These are phyloP conservation scores for Maniola jurtina DNA, from an alignment of 1,140 invertebrate genomes.

Conservation along the genomic window DNA sequence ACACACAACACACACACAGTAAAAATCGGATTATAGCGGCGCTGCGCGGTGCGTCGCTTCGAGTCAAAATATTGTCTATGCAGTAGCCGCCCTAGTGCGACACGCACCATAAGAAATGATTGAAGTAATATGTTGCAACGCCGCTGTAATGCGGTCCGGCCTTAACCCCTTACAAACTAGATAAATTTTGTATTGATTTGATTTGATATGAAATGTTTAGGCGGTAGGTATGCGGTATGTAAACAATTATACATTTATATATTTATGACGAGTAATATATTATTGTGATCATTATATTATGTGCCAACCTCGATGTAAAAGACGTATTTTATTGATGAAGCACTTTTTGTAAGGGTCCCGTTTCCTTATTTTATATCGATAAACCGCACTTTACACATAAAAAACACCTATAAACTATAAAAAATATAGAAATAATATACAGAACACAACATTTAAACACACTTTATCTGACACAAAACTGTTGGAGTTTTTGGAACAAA, in stretches of 20 bases:
- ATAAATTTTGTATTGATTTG: constrained; percentile 28
- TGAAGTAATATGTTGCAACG: too few relatives aligned
- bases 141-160: neutral
- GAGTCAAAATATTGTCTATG: too few relatives aligned
- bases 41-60: too few relatives aligned
- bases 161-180: neutral
- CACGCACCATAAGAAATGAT: too few relatives aligned
- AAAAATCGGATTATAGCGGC: too few relatives aligned
- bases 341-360: constrained; percentile 28
- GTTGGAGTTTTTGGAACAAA: neutral
- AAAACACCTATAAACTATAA: neutral
- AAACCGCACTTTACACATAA: neutral
- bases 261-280: constrained; percentile 40
- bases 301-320: constrained; percentile 68
- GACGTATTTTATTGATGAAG: constrained; percentile 38
- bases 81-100: too few relatives aligned
- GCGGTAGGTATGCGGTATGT: constrained; percentile 6
- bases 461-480: neutral
- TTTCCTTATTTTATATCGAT: constrained; percentile 21
- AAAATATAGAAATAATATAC: neutral
- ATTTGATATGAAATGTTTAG: constrained; percentile 47
- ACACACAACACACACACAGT: too few relatives aligned
- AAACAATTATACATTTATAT: constrained; percentile 18
- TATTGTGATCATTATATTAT: constrained; percentile 56
- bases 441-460: neutral